Evolutionary conservation across 1,140 invertebrate genomes (phyloP).

Genomic region (Eriocheir sinensis): DNA sequence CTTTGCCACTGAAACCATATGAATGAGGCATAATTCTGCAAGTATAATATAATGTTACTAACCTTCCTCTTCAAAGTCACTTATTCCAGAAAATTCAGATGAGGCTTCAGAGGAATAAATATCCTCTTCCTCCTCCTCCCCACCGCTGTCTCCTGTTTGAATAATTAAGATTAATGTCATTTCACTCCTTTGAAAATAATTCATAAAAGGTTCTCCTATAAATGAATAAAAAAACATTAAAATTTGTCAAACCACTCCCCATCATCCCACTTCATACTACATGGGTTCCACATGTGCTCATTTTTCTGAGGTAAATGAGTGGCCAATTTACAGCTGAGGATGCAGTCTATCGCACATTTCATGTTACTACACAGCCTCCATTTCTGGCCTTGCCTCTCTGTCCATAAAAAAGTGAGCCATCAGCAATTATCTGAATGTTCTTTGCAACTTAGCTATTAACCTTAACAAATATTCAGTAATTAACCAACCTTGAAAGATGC

Average conservation of each 20-base stretch:
- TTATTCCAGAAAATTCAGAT: constrained; percentile 85
- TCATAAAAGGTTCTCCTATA: background rate
- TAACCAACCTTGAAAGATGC: too few relatives aligned
- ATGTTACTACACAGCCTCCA: too few relatives aligned
- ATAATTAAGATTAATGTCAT: background rate
- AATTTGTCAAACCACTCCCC: background rate
- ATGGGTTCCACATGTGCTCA: background rate
- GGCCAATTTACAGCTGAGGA: too few relatives aligned
- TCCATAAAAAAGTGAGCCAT: too few relatives aligned
- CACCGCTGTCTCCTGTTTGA: constrained; percentile 81
- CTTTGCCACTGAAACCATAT: too few relatives aligned
- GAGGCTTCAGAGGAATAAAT: constrained; percentile 83
- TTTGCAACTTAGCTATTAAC: too few relatives aligned
- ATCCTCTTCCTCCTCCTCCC: constrained; percentile 84
- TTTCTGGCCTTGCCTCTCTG: too few relatives aligned
- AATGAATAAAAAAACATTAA: background rate
- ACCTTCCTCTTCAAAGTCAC: constrained; percentile 90
- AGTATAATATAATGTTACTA: constrained; percentile 79
- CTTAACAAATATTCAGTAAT: too few relatives aligned
- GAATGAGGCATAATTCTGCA: too few relatives aligned
- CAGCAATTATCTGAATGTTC: too few relatives aligned
- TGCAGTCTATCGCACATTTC: too few relatives aligned
- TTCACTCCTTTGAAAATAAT: background rate
- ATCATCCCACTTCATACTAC: background rate
- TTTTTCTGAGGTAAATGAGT: too few relatives aligned